Evolutionary conservation across 2,113 vertebrate genomes (phyloP), one percentile per base, ranked within the genome.

Genomic region (Dissostichus mawsoni): DNA sequence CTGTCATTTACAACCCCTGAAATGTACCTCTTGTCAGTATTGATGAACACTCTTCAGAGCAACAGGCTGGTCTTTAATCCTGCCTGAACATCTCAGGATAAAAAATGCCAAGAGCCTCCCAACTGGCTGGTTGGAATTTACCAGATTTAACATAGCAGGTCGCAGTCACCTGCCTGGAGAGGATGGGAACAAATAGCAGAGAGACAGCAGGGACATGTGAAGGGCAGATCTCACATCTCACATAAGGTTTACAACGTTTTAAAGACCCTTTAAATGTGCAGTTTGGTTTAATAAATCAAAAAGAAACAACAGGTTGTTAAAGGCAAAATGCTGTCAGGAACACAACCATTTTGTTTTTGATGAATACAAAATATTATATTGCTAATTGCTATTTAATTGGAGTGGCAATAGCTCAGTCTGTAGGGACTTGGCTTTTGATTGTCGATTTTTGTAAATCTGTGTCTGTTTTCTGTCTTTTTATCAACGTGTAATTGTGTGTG

Each of bases 41-140:
- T 33, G 69, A 78, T 69, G 16, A n/a, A 33, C 23, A 73, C 73
- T 25, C 55, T 23, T 53, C 59, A 52, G 48, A 33, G 45, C 65
- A 79, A 45, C 72, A 76, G 72, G 50, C 62, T 12, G 13, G 3
- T n/a, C 64, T 58, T n/a, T 64, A 20, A 33, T 12, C 23, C 25
- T 1, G 23, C 25, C 11, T 48, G 56, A 18, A 0, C 29, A 29
- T 29, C 29, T 25, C 12, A 51, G 48, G 77, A 67, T 48, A 75
- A 79, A 58, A 66, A 79, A 73, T 47, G 59, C 77, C 85, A 75
- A 33, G 47, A 77, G 16, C 29, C 3, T 87, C 87, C 71, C 84
- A 29, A 14, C 58, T 53, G 84, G 50, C 73, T 48, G 20, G 4
- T 52, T 85, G 81, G 79, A 86, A 86, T 91, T 91, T 89, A 68